Evolutionary conservation across 2,888 invertebrate genomes (phyloP).

Genomic region (Brachyptera risi): DNA sequence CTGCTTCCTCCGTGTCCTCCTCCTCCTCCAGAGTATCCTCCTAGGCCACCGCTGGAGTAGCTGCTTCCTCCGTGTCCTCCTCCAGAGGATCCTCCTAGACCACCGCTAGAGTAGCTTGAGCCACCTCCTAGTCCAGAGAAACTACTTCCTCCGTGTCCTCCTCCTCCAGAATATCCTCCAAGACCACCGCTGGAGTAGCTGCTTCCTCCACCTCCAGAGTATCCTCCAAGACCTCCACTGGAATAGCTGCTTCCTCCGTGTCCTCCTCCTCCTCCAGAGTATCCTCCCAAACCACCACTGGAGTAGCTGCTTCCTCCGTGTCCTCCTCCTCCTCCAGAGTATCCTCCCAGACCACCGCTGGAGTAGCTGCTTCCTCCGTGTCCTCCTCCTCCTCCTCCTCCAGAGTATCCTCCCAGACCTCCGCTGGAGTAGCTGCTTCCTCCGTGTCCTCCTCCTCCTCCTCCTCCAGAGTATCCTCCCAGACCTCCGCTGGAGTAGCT

Average conservation of each 20-base stretch:
- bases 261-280: too few relatives aligned
- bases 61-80: background rate
- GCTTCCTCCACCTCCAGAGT: background rate
- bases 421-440: conserved; percentile 12
- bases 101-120: conserved; percentile 11
- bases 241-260: conserved; percentile 1
- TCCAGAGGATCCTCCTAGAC: background rate
- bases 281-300: background rate
- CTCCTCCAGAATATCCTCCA: conserved; percentile 8
- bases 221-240: background rate
- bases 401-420: conserved; percentile 1
- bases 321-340: background rate
- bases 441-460: background rate
- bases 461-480: too few relatives aligned
- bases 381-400: background rate
- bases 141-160: conserved; percentile 8
- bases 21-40: too few relatives aligned
- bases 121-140: conserved; percentile 21
- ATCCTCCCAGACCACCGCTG: background rate
- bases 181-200: conserved; percentile 18
- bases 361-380: conserved; percentile 1
- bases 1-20: conserved; percentile 2
- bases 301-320: background rate
- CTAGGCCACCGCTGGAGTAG: background rate
- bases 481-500: conserved; percentile 15